Evolutionary conservation across 2,888 invertebrate species (phyloP).

Genomic region (Idaea biselata): DNA sequence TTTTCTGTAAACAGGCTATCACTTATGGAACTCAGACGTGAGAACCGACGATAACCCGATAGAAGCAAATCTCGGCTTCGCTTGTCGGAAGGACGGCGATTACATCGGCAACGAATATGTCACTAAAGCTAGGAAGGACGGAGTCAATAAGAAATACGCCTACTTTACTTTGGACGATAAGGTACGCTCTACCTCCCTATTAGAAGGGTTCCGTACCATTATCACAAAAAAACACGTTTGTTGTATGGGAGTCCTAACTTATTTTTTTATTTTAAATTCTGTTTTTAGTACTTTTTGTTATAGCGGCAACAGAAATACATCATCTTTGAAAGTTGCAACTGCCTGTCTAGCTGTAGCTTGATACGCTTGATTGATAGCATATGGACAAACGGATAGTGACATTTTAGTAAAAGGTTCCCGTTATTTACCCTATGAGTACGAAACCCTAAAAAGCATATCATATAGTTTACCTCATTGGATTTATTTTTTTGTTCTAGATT

Average conservation of each 20-base stretch:
- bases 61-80: conserved; percentile 89
- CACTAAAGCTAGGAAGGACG: conserved; percentile 82
- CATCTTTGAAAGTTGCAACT: background rate
- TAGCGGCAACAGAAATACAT: too few relatives aligned
- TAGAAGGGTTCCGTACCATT: too few relatives aligned
- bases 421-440: too few relatives aligned
- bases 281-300: background rate
- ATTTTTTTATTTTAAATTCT: background rate
- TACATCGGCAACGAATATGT: conserved; percentile 89
- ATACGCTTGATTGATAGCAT: too few relatives aligned
- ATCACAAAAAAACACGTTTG: too few relatives aligned
- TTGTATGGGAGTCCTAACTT: too few relatives aligned
- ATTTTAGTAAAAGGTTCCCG: too few relatives aligned
- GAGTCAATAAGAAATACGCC: conserved; percentile 86
- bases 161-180: conserved; percentile 86
- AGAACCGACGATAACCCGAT: conserved; percentile 92
- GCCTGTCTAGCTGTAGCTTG: too few relatives aligned
- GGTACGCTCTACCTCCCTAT: conserved; percentile 39
- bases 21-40: conserved; percentile 92
- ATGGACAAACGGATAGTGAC: too few relatives aligned
- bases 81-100: conserved; percentile 88
- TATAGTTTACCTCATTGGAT: too few relatives aligned
- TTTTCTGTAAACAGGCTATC: conserved; percentile 82
- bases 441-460: too few relatives aligned
- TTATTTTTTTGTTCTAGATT: conserved; percentile 67